phyloP scores from a whole-genome alignment of 2,113 vertebrate genomes.

The Campylomormyrus numenius region DNA sequence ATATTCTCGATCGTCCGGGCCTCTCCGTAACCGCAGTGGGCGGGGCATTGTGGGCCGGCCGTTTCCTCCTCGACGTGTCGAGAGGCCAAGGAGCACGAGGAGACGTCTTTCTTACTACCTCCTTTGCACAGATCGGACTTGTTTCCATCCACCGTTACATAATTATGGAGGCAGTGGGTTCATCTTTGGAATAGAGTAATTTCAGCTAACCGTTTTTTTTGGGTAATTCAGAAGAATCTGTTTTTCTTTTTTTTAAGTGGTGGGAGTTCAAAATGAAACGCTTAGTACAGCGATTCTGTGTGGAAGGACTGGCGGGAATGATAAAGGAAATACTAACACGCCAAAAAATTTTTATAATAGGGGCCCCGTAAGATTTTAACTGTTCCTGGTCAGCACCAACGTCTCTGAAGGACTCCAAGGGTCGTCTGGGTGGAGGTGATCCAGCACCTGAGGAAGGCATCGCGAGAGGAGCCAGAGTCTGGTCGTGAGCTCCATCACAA shows the following conservation, averaged over 20 bases:
- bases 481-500: neutral
- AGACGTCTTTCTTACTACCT: neutral
- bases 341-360: neutral
- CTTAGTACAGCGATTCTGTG: neutral
- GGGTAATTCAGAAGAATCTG: neutral
- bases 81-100: neutral
- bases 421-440: neutral
- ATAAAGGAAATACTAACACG: slow-evolving; percentile 6
- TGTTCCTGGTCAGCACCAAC: neutral
- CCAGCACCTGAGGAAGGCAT: neutral
- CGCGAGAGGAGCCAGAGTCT: neutral
- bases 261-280: neutral
- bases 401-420: neutral
- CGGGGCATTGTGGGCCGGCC: neutral
- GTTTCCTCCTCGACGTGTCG: neutral
- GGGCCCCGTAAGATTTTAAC: neutral
- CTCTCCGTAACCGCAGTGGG: neutral
- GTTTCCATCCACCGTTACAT: neutral
- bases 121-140: neutral
- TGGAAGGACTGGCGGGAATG: neutral
- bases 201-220: neutral
- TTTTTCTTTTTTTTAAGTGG: neutral
- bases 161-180: neutral
- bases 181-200: slow-evolving; percentile 7
- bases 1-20: neutral